phyloP scores from a whole-genome alignment of 2,888 invertebrate genomes.

The Petrophora chlorosata region DNA sequence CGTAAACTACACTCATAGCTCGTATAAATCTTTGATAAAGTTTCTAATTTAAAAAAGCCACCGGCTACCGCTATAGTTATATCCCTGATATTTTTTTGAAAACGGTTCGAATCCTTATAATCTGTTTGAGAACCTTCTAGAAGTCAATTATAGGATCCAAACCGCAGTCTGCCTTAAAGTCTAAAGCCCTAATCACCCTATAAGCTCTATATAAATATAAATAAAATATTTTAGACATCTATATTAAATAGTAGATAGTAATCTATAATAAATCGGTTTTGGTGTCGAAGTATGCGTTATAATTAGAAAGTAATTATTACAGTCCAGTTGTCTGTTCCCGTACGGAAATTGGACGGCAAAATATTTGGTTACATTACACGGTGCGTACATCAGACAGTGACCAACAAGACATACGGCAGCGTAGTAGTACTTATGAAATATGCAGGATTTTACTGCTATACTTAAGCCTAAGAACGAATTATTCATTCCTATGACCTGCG shows the following conservation, averaged over 20 bases:
- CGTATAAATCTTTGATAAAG: constrained; percentile 73
- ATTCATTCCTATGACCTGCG: too few species aligned
- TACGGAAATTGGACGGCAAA: constrained; percentile 79
- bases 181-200: constrained; percentile 77
- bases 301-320: constrained; percentile 50
- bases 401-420: too few species aligned
- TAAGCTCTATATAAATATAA: constrained; percentile 82
- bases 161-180: constrained; percentile 25
- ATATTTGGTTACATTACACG: constrained; percentile 59
- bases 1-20: constrained; percentile 66
- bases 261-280: constrained; percentile 64
- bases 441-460: too few species aligned
- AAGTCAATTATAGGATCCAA: constrained; percentile 18
- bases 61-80: constrained; percentile 60
- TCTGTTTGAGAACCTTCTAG: constrained; percentile 2
- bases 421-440: too few species aligned
- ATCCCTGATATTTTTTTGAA: constrained; percentile 68
- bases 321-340: constrained; percentile 63
- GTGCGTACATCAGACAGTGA: constrained; percentile 22
- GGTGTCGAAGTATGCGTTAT: constrained; percentile 67
- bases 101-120: constrained; percentile 40
- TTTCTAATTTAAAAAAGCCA: constrained; percentile 68
- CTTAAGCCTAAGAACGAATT: too few species aligned
- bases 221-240: constrained; percentile 76
- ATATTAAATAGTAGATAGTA: constrained; percentile 55